Evolutionary conservation across 2,797 vertebrate genomes (phyloP).

Genomic region (Halcyon smyrnensis): DNA sequence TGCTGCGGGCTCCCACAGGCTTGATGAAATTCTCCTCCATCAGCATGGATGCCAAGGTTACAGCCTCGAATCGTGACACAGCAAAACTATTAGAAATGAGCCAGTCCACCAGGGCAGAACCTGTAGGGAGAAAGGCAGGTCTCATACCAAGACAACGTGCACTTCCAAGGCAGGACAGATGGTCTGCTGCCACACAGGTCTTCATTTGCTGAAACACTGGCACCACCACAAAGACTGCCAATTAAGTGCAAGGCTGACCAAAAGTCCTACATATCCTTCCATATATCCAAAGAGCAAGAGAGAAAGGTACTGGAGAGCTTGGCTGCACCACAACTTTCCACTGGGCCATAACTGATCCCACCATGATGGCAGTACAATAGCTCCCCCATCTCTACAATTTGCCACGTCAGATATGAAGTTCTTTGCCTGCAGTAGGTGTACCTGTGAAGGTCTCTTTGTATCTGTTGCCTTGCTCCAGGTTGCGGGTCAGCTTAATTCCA

Average conservation of each 20-base stretch:
- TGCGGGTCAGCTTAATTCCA: slow-evolving; percentile 87
- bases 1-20: slow-evolving; percentile 86
- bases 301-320: neutral
- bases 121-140: slow-evolving; percentile 70
- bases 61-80: slow-evolving; percentile 85
- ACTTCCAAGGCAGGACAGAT: neutral
- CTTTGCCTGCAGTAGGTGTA: slow-evolving; percentile 45
- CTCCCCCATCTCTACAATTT: neutral
- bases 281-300: neutral
- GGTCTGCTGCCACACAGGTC: neutral
- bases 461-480: slow-evolving; percentile 88
- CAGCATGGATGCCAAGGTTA: slow-evolving; percentile 89
- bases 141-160: neutral
- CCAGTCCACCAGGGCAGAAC: slow-evolving; percentile 93
- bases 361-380: neutral
- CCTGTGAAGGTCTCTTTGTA: slow-evolving; percentile 95
- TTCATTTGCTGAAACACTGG: neutral
- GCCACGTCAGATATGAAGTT: neutral
- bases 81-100: slow-evolving; percentile 87
- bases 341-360: neutral
- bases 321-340: neutral
- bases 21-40: slow-evolving; percentile 89
- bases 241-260: neutral
- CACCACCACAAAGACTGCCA: neutral
- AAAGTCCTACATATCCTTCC: neutral